These are phyloP conservation scores for Apteryx mantelli DNA, from an alignment of 2,113 vertebrate genomes.

Conservation along the genomic window DNA sequence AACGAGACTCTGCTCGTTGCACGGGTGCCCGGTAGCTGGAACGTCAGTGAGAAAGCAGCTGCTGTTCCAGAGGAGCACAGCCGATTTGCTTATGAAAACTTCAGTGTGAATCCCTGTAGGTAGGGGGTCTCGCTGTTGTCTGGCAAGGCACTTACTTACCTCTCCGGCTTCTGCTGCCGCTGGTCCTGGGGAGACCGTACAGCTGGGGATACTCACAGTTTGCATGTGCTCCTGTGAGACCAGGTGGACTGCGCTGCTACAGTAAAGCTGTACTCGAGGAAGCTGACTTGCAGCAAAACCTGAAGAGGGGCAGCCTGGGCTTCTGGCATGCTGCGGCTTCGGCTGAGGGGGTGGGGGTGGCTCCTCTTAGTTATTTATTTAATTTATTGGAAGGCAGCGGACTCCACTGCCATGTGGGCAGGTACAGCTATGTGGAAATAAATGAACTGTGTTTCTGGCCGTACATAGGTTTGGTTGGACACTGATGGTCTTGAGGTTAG, in stretches of 20 bases:
- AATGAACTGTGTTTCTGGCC: background rate
- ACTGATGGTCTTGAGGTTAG: background rate
- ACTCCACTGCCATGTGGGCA: background rate
- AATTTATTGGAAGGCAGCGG: background rate
- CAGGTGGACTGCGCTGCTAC: too few relatives aligned
- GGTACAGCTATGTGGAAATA: background rate
- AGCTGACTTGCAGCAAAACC: fast-evolving
- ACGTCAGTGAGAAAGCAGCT: background rate
- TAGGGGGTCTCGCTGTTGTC: background rate
- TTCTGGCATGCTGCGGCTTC: background rate
- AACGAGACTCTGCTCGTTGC: background rate
- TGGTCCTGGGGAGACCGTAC: fast-evolving
- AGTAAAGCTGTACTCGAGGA: background rate
- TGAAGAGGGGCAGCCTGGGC: background rate
- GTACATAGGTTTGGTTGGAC: background rate
- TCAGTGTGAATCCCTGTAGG: too few relatives aligned
- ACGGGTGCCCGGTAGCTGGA: background rate
- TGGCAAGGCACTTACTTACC: background rate
- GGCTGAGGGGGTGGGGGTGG: too few relatives aligned
- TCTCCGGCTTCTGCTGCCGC: background rate
- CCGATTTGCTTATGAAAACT: background rate
- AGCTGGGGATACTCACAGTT: fast-evolving
- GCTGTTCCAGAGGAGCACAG: background rate
- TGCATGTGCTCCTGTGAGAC: too few relatives aligned
- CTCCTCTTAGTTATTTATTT: too few relatives aligned